Conservation (phyloP, 2,797 vertebrate species). For the Myripristis murdjan region DNA sequence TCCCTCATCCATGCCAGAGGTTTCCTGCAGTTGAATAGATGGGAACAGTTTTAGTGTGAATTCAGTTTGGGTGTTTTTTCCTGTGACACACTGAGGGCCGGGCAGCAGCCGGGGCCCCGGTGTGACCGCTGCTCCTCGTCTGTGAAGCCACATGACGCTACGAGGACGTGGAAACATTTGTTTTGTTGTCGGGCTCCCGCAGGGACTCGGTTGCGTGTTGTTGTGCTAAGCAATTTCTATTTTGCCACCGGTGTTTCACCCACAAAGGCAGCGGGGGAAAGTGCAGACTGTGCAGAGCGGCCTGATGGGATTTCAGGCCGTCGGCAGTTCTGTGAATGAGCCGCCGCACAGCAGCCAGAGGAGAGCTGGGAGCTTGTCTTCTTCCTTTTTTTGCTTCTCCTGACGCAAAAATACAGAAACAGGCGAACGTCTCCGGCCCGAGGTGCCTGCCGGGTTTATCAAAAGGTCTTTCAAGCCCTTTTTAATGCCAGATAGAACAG, state of each 20-base stretch:
- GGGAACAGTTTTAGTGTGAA: no score
- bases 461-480: no score
- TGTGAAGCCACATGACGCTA: neutral
- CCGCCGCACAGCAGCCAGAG: neutral
- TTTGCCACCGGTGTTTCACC: slow-evolving; percentile 44
- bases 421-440: no score
- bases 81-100: no score
- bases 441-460: no score
- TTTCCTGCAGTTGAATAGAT: no score
- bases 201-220: slow-evolving; percentile 41
- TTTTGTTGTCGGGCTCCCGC: slow-evolving; percentile 8
- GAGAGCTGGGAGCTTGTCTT: neutral
- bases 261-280: slow-evolving; percentile 75
- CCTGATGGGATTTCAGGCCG: slow-evolving; percentile 48
- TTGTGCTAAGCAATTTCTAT: slow-evolving; percentile 68
- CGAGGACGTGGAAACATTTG: neutral
- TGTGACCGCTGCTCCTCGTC: neutral
- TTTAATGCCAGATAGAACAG: no score
- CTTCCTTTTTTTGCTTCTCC: slow-evolving; percentile 3
- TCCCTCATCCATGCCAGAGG: no score
- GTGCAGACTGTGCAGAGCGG: slow-evolving; percentile 63
- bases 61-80: no score
- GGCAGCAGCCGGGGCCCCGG: no score
- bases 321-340: slow-evolving; percentile 45
- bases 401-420: no score